Conservation (phyloP, 2,113 vertebrate genomes). For the Tauraco erythrolophus region DNA sequence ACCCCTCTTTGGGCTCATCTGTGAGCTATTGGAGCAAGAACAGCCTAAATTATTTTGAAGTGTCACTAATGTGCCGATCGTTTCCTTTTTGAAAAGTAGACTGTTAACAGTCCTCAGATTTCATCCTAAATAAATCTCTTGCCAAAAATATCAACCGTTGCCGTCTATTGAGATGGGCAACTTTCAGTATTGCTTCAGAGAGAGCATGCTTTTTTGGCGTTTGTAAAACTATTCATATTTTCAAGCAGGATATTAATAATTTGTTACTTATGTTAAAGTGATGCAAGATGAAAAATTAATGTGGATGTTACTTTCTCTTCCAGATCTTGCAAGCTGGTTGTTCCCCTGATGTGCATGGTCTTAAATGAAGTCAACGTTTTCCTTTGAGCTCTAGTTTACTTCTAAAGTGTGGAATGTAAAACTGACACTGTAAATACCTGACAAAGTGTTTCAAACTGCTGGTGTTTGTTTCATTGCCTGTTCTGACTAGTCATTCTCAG, state of each 20-base stretch:
- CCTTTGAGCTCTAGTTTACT: neutral
- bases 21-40: neutral
- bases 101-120: neutral
- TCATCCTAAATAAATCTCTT: neutral
- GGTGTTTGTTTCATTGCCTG: neutral
- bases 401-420: neutral
- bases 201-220: neutral
- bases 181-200: neutral
- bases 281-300: slow-evolving; percentile 58
- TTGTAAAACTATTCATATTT: slow-evolving; percentile 1
- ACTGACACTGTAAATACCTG: neutral
- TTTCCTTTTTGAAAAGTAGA: neutral
- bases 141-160: neutral
- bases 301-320: neutral
- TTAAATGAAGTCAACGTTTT: neutral
- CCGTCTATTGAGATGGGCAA: neutral
- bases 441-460: neutral
- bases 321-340: neutral
- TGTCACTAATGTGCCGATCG: neutral
- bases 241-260: slow-evolving; percentile 49
- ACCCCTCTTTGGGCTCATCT: neutral
- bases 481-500: neutral
- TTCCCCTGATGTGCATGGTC: neutral
- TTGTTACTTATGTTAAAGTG: slow-evolving; percentile 25
- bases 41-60: neutral